Conservation (phyloP, 53 echinoderm and acorn worm species). For the Henricia sp. region DNA sequence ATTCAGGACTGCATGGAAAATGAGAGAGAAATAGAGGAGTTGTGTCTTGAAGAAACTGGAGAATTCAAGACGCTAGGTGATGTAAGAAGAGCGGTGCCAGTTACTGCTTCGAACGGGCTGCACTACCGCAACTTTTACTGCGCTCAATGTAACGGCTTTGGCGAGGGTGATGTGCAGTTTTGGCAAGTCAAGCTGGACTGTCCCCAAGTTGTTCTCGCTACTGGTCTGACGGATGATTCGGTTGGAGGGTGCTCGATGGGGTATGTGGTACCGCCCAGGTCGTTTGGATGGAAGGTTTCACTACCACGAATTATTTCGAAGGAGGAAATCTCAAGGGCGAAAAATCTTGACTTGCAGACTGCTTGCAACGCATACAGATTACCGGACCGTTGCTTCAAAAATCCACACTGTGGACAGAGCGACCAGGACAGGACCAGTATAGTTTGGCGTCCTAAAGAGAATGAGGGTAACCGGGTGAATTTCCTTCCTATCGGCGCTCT, state of each 20-base stretch:
- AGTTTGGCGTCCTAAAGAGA: too few species aligned
- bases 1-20: not conserved
- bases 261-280: not conserved
- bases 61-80: not conserved
- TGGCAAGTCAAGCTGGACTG: slow-evolving; percentile 7
- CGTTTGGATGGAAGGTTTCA: not conserved
- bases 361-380: slow-evolving; percentile 1
- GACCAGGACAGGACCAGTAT: too few species aligned
- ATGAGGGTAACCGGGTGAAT: not conserved
- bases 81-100: not conserved
- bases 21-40: not conserved
- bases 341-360: not conserved
- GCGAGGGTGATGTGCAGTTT: not conserved
- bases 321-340: not conserved
- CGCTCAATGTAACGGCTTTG: slow-evolving; percentile 1
- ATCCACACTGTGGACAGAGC: slow-evolving; percentile 11
- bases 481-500: not conserved
- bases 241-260: not conserved
- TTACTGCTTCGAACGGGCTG: slow-evolving; percentile 6
- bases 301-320: not conserved
- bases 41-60: not conserved
- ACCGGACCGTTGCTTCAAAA: not conserved
- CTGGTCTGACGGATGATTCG: slow-evolving; percentile 17
- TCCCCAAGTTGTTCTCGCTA: not conserved
- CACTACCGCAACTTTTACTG: slow-evolving; percentile 20